Percentiles rank a stretch among this genome's conserved stretches.
Conservation (phyloP, 2,797 vertebrate species). For the Sternarchorhynchus goeldii region DNA sequence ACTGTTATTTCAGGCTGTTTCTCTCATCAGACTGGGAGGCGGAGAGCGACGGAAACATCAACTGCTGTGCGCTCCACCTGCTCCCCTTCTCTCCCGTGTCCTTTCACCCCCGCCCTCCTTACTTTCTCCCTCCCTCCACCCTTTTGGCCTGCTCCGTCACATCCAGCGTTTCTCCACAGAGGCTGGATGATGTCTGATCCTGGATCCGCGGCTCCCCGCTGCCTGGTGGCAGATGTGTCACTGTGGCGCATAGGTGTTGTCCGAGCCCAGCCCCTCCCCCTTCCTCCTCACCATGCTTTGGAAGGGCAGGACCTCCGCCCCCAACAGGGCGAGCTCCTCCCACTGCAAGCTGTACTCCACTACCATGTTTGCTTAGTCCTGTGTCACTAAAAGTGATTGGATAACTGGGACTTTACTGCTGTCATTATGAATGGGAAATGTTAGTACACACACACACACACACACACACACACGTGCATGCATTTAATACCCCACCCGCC, state of each 20-base stretch:
- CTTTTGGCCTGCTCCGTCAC: neutral
- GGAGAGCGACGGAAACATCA: neutral
- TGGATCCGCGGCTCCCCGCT: neutral
- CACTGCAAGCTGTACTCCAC: neutral
- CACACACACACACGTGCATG: neutral
- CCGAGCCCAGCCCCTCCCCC: neutral
- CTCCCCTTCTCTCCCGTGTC: neutral
- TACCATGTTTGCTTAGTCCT: neutral
- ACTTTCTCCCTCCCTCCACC: neutral
- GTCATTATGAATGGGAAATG: neutral
- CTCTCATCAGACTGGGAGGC: neutral
- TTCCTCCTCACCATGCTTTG: no score
- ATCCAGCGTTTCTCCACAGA: neutral
- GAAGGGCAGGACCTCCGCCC: no score
- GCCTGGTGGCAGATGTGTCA: conserved; percentile 8
- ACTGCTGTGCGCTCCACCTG: conserved; percentile 35
- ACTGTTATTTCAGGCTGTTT: neutral
- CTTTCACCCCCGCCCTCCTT: neutral
- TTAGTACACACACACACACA: neutral
- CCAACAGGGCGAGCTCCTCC: neutral
- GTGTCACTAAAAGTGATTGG: no score
- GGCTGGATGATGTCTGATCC: neutral
- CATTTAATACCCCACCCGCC: conserved; percentile 10
- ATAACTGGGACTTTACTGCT: neutral
- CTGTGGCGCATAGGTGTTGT: conserved; percentile 1